Conservation (phyloP, 2,797 vertebrate genomes). For the Carduelis carduelis region DNA sequence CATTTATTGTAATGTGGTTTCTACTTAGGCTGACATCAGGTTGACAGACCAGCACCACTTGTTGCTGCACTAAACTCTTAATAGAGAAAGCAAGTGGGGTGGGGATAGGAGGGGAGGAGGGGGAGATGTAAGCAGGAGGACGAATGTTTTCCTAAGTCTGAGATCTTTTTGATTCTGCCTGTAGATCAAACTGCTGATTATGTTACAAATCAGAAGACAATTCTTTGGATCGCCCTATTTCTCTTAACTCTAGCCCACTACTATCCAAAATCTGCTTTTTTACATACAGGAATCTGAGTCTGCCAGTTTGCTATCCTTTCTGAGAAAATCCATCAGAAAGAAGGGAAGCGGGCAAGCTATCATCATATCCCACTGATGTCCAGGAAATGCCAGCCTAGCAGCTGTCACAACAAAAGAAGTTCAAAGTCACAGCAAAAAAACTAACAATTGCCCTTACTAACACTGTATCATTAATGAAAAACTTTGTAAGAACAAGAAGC, state of each 20-base stretch:
- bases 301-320: conserved; percentile 35
- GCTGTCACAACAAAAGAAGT: conserved; percentile 75
- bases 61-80: background rate
- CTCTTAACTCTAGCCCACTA: background rate
- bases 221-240: background rate
- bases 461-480: conserved; percentile 63
- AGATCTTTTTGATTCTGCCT: conserved; percentile 10
- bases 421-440: conserved; percentile 67
- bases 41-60: conserved; percentile 8
- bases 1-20: conserved; percentile 9
- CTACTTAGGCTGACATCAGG: background rate
- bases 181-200: background rate
- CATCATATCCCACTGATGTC: conserved; percentile 71
- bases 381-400: conserved; percentile 74
- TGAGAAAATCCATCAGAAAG: conserved; percentile 65
- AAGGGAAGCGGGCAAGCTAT: conserved; percentile 62
- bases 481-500: conserved; percentile 54
- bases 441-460: conserved; percentile 46
- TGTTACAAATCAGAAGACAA: conserved; percentile 12
- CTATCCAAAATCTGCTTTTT: background rate
- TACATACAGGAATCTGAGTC: conserved; percentile 17
- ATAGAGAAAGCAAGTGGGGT: background rate
- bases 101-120: background rate
- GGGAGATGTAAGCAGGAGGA: background rate
- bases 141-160: background rate